A percentile compares a stretch with the other conserved stretches of the same genome.
Conservation (phyloP, 1,140 invertebrate genomes). For the Drosophila lacteicornis region DNA sequence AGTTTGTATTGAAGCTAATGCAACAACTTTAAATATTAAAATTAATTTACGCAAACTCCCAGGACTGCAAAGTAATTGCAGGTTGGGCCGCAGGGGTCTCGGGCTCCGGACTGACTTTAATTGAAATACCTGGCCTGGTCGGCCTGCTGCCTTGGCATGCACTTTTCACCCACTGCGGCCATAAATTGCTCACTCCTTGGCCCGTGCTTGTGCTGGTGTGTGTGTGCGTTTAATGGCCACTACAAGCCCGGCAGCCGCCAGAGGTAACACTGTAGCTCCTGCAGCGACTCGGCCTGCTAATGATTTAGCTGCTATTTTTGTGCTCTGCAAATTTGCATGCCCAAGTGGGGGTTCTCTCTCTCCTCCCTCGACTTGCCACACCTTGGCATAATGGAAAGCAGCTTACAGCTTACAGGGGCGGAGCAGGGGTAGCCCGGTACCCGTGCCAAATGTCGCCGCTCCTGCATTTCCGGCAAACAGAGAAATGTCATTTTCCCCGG, state of each 20-base stretch:
- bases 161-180: constrained; percentile 31
- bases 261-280: constrained; percentile 11
- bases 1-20: constrained; percentile 36
- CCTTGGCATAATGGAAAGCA: constrained; percentile 39
- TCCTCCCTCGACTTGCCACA: neutral
- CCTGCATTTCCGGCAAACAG: constrained; percentile 55
- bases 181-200: constrained; percentile 48
- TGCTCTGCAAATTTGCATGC: constrained; percentile 48
- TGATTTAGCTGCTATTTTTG: constrained; percentile 80
- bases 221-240: constrained; percentile 56
- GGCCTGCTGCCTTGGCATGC: constrained; percentile 35
- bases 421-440: neutral
- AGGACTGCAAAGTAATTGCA: constrained; percentile 11
- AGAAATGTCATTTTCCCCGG: constrained; percentile 51
- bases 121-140: constrained; percentile 52
- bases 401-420: constrained; percentile 20
- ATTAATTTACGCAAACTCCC: constrained; percentile 25
- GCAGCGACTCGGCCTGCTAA: constrained; percentile 60
- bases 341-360: constrained; percentile 5
- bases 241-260: constrained; percentile 46
- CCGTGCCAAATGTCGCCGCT: constrained; percentile 31
- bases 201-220: constrained; percentile 1
- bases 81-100: neutral
- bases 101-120: constrained; percentile 29
- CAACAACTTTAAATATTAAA: constrained; percentile 66